A percentile compares a stretch with the other conserved stretches of the same genome.
Conservation (phyloP, 2,888 invertebrate species). For the Gasteruption jaculator region DNA sequence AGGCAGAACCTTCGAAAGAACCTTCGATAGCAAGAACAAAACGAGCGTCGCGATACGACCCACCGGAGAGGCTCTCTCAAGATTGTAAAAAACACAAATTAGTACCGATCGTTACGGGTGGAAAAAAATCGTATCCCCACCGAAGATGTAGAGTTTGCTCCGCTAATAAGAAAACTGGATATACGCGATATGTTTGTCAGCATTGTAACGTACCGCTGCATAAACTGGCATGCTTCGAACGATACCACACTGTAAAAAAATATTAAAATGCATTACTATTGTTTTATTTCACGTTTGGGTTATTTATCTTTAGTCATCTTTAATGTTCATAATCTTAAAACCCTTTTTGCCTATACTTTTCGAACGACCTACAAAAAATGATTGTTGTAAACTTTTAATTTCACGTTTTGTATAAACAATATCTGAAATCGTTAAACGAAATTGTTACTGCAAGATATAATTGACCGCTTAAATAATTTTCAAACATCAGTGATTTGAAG, state of each 20-base stretch:
- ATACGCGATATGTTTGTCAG: slow-evolving; percentile 12
- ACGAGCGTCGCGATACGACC: slow-evolving; percentile 9
- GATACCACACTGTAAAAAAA: slow-evolving; percentile 8
- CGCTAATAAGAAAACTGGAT: slow-evolving; percentile 8
- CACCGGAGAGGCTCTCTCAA: slow-evolving; percentile 10
- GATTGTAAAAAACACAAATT: slow-evolving; percentile 14
- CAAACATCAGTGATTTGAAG: no score
- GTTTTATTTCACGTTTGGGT: slow-evolving; percentile 8
- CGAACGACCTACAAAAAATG: no score
- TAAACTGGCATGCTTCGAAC: slow-evolving; percentile 9
- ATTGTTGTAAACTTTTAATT: no score
- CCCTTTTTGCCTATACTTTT: no score
- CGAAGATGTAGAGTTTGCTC: slow-evolving; percentile 10
- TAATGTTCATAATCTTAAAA: slow-evolving; percentile 5
- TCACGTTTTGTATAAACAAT: no score
- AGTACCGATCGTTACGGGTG: slow-evolving; percentile 9
- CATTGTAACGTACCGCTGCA: slow-evolving; percentile 8
- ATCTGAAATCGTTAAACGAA: no score
- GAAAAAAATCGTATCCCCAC: slow-evolving; percentile 8
- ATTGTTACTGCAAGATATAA: no score
- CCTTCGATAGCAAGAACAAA: slow-evolving; percentile 5
- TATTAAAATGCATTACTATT: slow-evolving; percentile 10
- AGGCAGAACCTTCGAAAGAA: slow-evolving; percentile 4
- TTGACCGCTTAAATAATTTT: no score
- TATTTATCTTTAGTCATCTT: slow-evolving; percentile 9